These are phyloP conservation scores for Drymonia ruficornis DNA, from an alignment of 2,888 invertebrate genomes.

Conservation along the genomic window DNA sequence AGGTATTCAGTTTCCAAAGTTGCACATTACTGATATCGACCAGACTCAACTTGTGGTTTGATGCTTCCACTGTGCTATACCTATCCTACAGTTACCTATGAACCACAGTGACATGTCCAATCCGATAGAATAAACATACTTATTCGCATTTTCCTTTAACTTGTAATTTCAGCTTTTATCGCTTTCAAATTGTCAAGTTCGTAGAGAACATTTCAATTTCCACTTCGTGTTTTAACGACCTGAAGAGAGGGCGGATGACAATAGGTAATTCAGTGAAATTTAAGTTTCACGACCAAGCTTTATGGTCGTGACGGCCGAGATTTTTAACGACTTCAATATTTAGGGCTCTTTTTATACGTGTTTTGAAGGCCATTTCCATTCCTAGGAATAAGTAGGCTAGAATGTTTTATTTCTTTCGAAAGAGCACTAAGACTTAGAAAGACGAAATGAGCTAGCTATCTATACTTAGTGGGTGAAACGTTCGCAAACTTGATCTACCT, in stretches of 20 bases:
- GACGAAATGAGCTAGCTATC: background rate
- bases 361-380: background rate
- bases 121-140: background rate
- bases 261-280: slow-evolving; percentile 29
- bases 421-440: background rate
- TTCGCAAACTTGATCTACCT: too few species aligned
- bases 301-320: slow-evolving; percentile 21
- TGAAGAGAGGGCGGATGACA: slow-evolving; percentile 18
- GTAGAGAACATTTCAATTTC: slow-evolving; percentile 14
- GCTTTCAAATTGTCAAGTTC: background rate
- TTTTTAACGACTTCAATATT: slow-evolving; percentile 30
- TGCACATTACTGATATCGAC: too few species aligned
- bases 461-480: too few species aligned
- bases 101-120: too few species aligned
- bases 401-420: too few species aligned
- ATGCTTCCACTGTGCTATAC: too few species aligned
- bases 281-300: slow-evolving; percentile 32
- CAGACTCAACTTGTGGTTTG: too few species aligned
- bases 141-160: background rate
- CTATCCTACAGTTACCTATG: too few species aligned
- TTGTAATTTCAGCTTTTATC: background rate
- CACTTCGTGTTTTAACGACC: slow-evolving; percentile 1
- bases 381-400: background rate
- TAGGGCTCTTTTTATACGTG: slow-evolving; percentile 29
- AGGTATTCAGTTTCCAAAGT: too few species aligned